These are phyloP conservation scores for Drosophila nigricruria DNA, from an alignment of 2,888 invertebrate genomes.

Conservation along the genomic window DNA sequence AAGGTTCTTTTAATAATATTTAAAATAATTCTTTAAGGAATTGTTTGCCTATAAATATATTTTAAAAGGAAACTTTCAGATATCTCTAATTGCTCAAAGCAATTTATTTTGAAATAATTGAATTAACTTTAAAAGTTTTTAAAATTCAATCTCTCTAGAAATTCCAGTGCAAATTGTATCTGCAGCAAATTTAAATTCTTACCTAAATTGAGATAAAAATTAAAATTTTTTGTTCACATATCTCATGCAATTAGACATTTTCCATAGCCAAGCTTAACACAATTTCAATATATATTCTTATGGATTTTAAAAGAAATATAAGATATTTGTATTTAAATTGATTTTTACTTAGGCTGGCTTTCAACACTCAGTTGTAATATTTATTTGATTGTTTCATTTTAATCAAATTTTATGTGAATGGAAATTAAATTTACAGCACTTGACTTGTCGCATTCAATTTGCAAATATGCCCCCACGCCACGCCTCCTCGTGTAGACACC, in stretches of 20 bases:
- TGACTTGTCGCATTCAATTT: conserved; percentile 79
- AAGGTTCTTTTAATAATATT: no score
- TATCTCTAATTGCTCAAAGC: no score
- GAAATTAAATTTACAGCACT: conserved; percentile 77
- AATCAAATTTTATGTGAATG: conserved; percentile 70
- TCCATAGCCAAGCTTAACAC: not conserved
- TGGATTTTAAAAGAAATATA: conserved; percentile 2
- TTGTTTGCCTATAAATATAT: no score
- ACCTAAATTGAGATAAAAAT: no score
- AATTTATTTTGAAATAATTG: not conserved
- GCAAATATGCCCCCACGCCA: conserved; percentile 36
- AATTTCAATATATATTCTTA: conserved; percentile 1
- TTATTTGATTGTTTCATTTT: conserved; percentile 35
- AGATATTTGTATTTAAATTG: conserved; percentile 10
- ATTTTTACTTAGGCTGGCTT: conserved; percentile 7
- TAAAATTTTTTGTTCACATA: not conserved
- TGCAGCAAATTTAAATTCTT: not conserved
- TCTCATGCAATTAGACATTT: not conserved
- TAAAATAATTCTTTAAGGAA: no score
- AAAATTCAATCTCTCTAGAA: not conserved
- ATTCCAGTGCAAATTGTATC: not conserved
- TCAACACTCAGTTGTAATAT: conserved; percentile 28
- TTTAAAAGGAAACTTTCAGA: no score
- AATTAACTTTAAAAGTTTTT: not conserved
- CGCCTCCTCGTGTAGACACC: not conserved